Evolutionary conservation across 1,140 invertebrate genomes (phyloP), one percentile per base, ranked within the genome.

Genomic region (Megathymus violae): DNA sequence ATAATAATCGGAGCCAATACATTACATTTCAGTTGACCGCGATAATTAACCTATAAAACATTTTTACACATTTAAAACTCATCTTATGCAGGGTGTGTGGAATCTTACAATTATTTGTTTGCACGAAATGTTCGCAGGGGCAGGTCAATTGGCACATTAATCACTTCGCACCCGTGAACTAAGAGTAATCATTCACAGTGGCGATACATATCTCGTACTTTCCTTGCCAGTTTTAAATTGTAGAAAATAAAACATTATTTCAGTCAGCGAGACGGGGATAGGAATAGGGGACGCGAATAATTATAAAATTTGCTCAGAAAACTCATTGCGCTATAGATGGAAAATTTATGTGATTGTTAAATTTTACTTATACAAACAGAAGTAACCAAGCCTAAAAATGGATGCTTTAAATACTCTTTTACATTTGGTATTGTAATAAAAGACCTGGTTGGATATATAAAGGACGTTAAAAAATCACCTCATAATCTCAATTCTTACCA

Each of bases 61-160:
- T 22, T 2, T 31, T 36, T 11, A 31, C 34, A 36, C 34, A 36
- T 36, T 36, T 36, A 4, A 36, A 36, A 11, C 34, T 1, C n/a
- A 40, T 48, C 15, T 48, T 40, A 17, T n/a, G 34, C n/a, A 11
- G 44, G 25, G 15, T 43, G 34, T 25, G 36, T 13, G 44, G 44
- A 48, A 48, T 60, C 11, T 36, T 60, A 59, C 31, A 22, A 60
- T 13, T 38, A 47, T 34, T 25, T 48, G 58, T 60, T 60, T 36
- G 46, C 47, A 25, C 31, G 27, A 56, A 7, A 60, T 60, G 31
- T 48, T 48, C 17, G 44, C 58, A 19, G 17, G 44, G 44, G 58
- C 44, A 38, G 58, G 58, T 48, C 56, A 58, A 46, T 34, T 46
- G 14, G 41, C 15, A 36, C 41, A 58, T 58, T 46, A 58, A 36